Base-by-base conservation (phyloP, 2,888 invertebrate genomes). In the Sympetrum striolatum region DNA sequence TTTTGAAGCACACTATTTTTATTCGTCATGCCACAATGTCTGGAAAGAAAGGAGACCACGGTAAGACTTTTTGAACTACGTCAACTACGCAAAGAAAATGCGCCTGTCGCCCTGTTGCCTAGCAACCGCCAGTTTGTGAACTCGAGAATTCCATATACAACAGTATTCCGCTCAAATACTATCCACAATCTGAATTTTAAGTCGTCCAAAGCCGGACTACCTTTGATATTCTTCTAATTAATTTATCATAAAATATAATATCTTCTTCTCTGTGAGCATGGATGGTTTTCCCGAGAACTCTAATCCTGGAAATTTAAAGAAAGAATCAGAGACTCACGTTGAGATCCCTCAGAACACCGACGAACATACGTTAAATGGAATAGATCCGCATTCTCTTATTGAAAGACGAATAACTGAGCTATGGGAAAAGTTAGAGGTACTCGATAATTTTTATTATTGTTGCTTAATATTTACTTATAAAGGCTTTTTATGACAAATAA, bases 341-440 rank as follows among this genome's bases (percentile, higher is more conserved):
- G 39, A 64, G 15, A n/a, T 64, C 60, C 58, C 8, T 58, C 18
- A 22, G 14, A n/a, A 22, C 15, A 60, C 31, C 37, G n/a, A 37
- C 8, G 60, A 39, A 0, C 12, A 18, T 22, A 10, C 15, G 22
- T 8, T 8, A 15, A 31, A 15, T 39, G n/a, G 6, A 22, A 0
- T 37, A 6, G 86, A 86, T 35, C 22, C 86, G 8, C 60, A 86
- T 60, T 35, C 60, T 39, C 18, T 39, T 10, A 10, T 86, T 22
- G 86, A 86, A 39, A 86, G 58, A 39, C 53, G 86, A 86, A 60
- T 86, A 37, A 37, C 86, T 18, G 86, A 86, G 31, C 60, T 86
- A 86, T 86, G 86, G 86, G 60, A 86, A 60, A 86, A 86, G 31
- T 60, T 86, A 39, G 86, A 86, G 86, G 86, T 86, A 86, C 12